phyloP scores from a whole-genome alignment of 2,113 vertebrate genomes.

The Archocentrus centrarchus region DNA sequence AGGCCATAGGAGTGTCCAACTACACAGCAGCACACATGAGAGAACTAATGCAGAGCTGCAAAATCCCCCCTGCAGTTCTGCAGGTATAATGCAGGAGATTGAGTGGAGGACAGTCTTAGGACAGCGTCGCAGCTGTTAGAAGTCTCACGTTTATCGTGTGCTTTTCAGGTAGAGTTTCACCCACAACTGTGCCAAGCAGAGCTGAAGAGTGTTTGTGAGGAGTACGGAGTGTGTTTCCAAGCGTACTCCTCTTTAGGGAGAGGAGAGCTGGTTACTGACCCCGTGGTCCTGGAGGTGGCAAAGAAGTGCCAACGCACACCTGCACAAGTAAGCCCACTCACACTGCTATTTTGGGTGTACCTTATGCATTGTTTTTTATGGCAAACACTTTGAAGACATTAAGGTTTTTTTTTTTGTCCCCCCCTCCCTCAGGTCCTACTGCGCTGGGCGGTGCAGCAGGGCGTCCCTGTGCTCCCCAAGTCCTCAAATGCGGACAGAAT shows the following conservation, averaged over 20 bases:
- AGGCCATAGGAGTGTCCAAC: conserved; percentile 87
- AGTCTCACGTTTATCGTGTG: accelerated
- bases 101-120: not conserved
- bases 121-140: not conserved
- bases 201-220: conserved; percentile 77
- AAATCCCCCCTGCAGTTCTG: conserved; percentile 76
- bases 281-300: conserved; percentile 76
- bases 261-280: conserved; percentile 76
- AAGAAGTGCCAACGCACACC: conserved; percentile 62
- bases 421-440: conserved; percentile 71
- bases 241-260: conserved; percentile 85
- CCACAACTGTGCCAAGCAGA: conserved; percentile 80
- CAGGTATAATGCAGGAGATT: conserved; percentile 51
- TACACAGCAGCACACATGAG: conserved; percentile 82
- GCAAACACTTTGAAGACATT: not conserved
- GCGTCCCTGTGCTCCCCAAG: conserved; percentile 83
- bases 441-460: conserved; percentile 85
- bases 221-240: conserved; percentile 82
- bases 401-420: too few relatives aligned
- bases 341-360: not conserved
- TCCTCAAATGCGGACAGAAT: conserved; percentile 77
- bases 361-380: not conserved
- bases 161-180: conserved; percentile 84
- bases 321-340: conserved; percentile 75
- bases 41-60: conserved; percentile 79